A percentile compares a stretch with the other conserved stretches of the same genome.
Evolutionary conservation across 2,113 vertebrate genomes (phyloP).

Genomic region (Dicerorhinus sumatrensis): DNA sequence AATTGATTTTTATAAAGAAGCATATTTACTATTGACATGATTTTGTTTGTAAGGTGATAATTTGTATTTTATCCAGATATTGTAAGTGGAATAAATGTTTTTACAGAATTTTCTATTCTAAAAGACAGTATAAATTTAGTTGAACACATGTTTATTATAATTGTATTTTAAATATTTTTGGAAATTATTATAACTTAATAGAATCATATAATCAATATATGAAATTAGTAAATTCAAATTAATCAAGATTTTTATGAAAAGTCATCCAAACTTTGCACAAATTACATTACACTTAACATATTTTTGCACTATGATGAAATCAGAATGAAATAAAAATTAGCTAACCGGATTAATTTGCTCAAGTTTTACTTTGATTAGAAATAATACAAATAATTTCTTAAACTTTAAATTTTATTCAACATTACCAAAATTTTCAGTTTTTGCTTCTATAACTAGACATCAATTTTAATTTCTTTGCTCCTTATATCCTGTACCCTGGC

Average conservation of each 20-base stretch:
- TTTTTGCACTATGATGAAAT: not conserved
- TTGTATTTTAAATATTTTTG: not conserved
- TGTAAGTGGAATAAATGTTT: not conserved
- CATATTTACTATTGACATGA: not conserved
- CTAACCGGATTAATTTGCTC: not conserved
- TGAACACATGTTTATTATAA: not conserved
- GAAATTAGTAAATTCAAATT: not conserved
- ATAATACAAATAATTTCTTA: not conserved
- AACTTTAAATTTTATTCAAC: not conserved
- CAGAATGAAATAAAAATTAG: not conserved
- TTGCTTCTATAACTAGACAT: not conserved
- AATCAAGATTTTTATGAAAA: conserved; percentile 13
- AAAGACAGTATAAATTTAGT: not conserved
- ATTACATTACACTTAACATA: not conserved
- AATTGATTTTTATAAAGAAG: not conserved
- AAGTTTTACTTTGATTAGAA: not conserved
- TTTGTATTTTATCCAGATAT: not conserved
- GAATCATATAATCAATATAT: not conserved
- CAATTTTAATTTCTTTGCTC: not conserved
- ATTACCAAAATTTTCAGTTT: not conserved
- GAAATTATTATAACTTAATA: not conserved
- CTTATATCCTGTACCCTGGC: not conserved
- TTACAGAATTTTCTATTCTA: not conserved
- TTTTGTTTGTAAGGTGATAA: not conserved
- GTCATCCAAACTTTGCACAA: not conserved